These are phyloP conservation scores for Ecdyonurus torrentis DNA, from an alignment of 2,888 invertebrate species.

Conservation along the genomic window DNA sequence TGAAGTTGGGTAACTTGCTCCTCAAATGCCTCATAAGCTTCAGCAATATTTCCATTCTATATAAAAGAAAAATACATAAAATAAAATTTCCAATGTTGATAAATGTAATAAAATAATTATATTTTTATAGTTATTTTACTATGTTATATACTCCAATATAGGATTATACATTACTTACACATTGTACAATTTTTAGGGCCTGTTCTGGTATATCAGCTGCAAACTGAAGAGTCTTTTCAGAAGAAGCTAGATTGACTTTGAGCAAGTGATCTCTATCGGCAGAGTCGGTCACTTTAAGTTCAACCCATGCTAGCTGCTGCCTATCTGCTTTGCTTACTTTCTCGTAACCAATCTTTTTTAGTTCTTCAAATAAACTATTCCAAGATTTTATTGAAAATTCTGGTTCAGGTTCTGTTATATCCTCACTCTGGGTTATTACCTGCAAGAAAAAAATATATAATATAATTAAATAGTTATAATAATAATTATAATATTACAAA, in stretches of 20 bases:
- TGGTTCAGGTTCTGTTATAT: background rate
- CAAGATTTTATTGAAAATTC: background rate
- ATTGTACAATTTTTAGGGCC: background rate
- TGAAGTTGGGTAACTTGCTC: conserved; percentile 22
- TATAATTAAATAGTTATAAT: too few relatives aligned
- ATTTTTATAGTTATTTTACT: too few relatives aligned
- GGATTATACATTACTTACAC: background rate
- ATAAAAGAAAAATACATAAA: background rate
- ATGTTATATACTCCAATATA: background rate
- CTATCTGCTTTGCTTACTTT: background rate
- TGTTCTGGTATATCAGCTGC: background rate
- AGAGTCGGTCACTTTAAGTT: background rate
- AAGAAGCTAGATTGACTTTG: background rate
- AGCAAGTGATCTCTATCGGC: background rate
- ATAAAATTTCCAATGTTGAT: too few relatives aligned
- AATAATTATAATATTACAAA: too few relatives aligned
- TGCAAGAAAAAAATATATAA: too few relatives aligned
- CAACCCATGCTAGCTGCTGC: background rate
- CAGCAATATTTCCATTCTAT: background rate
- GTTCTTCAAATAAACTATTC: background rate
- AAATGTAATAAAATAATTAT: too few relatives aligned
- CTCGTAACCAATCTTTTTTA: background rate
- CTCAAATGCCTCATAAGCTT: conserved; percentile 3
- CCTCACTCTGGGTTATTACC: background rate
- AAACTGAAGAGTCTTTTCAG: background rate